Conservation (phyloP, 2,113 vertebrate genomes). For the Glareola pratincola region DNA sequence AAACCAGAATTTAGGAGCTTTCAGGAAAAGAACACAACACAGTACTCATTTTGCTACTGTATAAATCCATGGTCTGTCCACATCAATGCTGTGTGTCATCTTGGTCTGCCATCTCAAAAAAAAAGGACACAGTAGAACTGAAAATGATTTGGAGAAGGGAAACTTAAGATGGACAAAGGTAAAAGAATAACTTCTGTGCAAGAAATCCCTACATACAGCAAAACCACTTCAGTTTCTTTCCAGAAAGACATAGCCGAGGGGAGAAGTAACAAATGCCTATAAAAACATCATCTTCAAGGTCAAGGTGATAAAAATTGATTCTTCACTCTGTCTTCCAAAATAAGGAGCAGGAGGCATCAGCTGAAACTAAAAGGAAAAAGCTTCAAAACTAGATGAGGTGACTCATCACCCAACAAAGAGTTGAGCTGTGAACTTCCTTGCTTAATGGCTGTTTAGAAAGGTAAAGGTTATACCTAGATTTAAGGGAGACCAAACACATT, state of each 20-base stretch:
- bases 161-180: not conserved
- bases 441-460: not conserved
- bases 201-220: not conserved
- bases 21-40: not conserved
- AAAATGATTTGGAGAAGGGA: not conserved
- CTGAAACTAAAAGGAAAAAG: not conserved
- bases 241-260: not conserved
- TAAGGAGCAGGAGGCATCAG: conserved; percentile 5
- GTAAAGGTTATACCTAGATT: not conserved
- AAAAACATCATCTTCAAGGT: not conserved
- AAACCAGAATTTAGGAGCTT: not conserved
- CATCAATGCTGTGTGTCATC: not conserved
- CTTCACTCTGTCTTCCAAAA: not conserved
- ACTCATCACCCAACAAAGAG: not conserved
- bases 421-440: not conserved
- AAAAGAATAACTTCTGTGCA: not conserved
- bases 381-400: not conserved
- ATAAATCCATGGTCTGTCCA: not conserved
- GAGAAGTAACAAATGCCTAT: not conserved
- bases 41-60: not conserved
- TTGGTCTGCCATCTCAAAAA: not conserved
- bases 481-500: not conserved
- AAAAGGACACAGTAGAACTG: not conserved
- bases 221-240: not conserved
- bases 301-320: conserved; percentile 46